These are phyloP conservation scores for Epizoanthus illoricatus DNA, from an alignment of 92 coral and sea anemone species.

Conservation along the genomic window DNA sequence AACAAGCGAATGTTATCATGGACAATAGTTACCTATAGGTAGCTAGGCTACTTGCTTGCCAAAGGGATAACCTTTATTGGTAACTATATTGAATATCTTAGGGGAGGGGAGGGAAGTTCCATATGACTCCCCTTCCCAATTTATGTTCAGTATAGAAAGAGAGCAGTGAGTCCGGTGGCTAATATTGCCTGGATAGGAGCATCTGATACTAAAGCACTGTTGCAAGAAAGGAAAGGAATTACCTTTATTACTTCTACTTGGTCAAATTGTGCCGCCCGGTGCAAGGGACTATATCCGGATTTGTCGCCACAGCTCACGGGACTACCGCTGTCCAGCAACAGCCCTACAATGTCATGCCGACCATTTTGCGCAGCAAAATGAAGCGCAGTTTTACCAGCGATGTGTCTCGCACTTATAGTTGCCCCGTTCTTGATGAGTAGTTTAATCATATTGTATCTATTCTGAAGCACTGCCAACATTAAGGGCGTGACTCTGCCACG, in stretches of 20 bases:
- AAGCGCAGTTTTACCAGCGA: constrained; percentile 74
- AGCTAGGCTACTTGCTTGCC: too few species aligned
- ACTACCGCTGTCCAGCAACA: constrained; percentile 54
- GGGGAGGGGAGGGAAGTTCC: too few species aligned
- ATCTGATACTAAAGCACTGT: too few species aligned
- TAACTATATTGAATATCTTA: too few species aligned
- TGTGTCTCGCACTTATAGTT: constrained; percentile 59
- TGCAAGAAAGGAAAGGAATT: neutral
- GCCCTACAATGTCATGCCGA: constrained; percentile 42
- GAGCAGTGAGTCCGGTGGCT: too few species aligned
- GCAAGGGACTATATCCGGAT: constrained; percentile 70
- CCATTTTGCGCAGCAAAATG: constrained; percentile 69
- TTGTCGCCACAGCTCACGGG: constrained; percentile 58
- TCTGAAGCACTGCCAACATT: constrained; percentile 71
- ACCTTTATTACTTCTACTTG: constrained; percentile 51
- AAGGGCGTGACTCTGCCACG: constrained; percentile 67
- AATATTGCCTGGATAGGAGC: too few species aligned
- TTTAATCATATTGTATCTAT: constrained; percentile 41
- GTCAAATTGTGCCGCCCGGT: constrained; percentile 67
- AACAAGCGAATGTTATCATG: too few species aligned
- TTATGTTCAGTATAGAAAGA: too few species aligned
- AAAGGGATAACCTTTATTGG: too few species aligned
- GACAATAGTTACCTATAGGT: too few species aligned
- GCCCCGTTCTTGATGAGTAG: constrained; percentile 58
- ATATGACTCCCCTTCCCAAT: too few species aligned